A percentile compares a stretch with the other conserved stretches of the same genome.
Conservation (phyloP, 1,140 invertebrate genomes). For the Lineus longissimus region DNA sequence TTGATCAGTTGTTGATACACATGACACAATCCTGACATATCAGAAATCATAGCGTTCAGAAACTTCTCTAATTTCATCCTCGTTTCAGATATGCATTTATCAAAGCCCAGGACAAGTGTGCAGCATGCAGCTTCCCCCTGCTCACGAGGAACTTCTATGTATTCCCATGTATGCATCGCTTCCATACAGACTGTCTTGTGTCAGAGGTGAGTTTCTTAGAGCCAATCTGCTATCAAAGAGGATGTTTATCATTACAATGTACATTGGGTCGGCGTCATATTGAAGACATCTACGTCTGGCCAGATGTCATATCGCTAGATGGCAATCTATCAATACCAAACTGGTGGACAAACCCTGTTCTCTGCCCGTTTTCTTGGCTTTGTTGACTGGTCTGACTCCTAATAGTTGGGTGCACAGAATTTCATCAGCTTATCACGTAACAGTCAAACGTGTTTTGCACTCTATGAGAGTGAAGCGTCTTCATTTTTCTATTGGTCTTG, state of each 20-base stretch:
- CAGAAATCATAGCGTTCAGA: no score
- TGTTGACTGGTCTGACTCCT: no score
- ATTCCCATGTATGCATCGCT: conserved; percentile 91
- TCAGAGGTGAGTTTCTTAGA: conserved; percentile 61
- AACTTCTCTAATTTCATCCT: no score
- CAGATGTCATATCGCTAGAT: not conserved
- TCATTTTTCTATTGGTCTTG: no score
- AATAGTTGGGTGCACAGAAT: no score
- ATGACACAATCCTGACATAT: no score
- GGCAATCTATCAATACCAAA: not conserved
- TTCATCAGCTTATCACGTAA: no score
- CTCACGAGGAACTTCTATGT: conserved; percentile 84
- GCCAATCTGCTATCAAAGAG: not conserved
- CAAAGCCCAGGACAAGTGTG: conserved; percentile 72
- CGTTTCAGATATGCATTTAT: conserved; percentile 71
- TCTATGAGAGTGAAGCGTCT: no score
- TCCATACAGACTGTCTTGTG: conserved; percentile 90
- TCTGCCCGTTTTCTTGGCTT: not conserved
- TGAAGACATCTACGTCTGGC: not conserved
- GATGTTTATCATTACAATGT: not conserved
- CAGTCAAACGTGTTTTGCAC: no score
- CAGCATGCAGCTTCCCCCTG: conserved; percentile 74
- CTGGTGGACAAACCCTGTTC: not conserved
- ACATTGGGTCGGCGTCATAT: not conserved
- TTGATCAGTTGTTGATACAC: no score